Evolutionary conservation across 2,888 invertebrate species (phyloP).

Genomic region (Patella depressa): DNA sequence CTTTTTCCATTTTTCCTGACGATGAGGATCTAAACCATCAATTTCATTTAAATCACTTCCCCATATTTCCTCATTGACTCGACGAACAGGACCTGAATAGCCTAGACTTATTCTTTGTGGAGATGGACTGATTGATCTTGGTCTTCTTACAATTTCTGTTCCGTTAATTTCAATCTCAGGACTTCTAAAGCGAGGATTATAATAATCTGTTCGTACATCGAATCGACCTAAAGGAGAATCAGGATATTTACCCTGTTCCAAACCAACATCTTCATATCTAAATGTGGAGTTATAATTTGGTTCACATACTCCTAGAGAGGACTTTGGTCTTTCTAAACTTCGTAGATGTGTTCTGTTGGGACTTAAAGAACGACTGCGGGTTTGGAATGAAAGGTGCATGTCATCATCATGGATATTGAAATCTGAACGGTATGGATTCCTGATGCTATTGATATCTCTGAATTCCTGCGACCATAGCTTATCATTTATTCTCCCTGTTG

Average conservation of each 20-base stretch:
- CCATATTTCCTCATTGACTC: slow-evolving; percentile 60
- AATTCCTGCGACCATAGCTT: slow-evolving; percentile 4
- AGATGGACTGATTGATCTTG: background rate
- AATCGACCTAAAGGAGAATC: background rate
- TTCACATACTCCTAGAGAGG: background rate
- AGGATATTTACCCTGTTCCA: background rate
- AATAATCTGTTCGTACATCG: slow-evolving; percentile 3
- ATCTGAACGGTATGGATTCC: slow-evolving; percentile 13
- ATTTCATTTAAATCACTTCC: slow-evolving; percentile 39
- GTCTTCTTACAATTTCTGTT: background rate
- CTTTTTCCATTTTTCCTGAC: slow-evolving; percentile 53
- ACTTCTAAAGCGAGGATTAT: background rate
- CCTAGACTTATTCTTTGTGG: slow-evolving; percentile 44
- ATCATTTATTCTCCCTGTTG: background rate
- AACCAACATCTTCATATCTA: background rate
- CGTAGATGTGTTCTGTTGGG: background rate
- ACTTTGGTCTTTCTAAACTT: background rate
- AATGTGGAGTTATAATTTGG: background rate
- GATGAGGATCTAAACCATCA: slow-evolving; percentile 48
- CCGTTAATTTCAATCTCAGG: background rate
- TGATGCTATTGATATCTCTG: background rate
- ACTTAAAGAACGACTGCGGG: slow-evolving; percentile 24
- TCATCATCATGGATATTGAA: slow-evolving; percentile 24
- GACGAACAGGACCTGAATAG: slow-evolving; percentile 57
- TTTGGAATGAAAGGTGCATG: slow-evolving; percentile 18